A percentile compares a stretch with the other conserved stretches of the same genome.
These are phyloP conservation scores for Amblyraja radiata DNA, from an alignment of 2,797 vertebrate genomes.

Conservation along the genomic window DNA sequence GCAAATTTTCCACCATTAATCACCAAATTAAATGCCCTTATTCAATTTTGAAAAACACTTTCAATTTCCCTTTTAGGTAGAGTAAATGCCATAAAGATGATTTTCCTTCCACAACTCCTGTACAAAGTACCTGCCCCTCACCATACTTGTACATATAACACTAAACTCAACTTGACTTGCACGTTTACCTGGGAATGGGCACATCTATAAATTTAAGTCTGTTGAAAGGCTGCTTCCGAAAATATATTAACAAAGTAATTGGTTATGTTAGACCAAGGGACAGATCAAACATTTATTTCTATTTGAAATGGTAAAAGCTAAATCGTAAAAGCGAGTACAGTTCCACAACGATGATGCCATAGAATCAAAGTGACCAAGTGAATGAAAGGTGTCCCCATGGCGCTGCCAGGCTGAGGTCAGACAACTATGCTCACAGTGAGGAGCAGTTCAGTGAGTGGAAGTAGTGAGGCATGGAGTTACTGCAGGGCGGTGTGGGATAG, in stretches of 20 bases:
- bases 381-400: neutral
- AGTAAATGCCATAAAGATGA: no score
- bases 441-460: constrained; percentile 5
- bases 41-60: no score
- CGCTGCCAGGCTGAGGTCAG: constrained; percentile 22
- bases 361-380: neutral
- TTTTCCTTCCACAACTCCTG: no score
- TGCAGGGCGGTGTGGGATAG: neutral
- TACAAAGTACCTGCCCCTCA: no score
- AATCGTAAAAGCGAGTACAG: no score
- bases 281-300: neutral
- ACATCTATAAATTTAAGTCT: neutral
- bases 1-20: no score
- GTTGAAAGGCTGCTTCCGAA: neutral
- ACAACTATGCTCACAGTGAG: neutral
- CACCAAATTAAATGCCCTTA: no score
- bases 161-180: no score
- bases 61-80: no score
- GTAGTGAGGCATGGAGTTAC: no score
- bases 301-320: neutral
- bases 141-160: no score
- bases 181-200: neutral
- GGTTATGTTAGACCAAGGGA: neutral
- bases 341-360: neutral
- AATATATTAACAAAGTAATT: neutral